Percentiles rank a stretch among this genome's conserved stretches.
phyloP scores from a whole-genome alignment of 2,113 vertebrate species.

The Drymodes brunneopygia region DNA sequence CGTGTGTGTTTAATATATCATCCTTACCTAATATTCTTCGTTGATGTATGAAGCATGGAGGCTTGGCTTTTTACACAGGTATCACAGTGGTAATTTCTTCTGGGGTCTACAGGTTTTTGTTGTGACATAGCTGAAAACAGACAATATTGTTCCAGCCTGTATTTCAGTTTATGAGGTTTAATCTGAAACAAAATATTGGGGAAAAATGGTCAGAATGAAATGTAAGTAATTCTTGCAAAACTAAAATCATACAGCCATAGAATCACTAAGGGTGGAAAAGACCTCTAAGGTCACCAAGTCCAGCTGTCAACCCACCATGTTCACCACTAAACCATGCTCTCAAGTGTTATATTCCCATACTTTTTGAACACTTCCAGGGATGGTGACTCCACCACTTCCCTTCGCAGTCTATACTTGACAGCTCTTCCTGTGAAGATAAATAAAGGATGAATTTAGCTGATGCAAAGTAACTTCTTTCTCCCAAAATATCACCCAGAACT shows the following conservation, averaged over 20 bases:
- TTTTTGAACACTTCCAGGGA: background rate
- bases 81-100: fast-evolving
- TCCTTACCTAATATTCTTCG: fast-evolving
- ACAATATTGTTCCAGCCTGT: background rate
- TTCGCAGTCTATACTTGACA: background rate
- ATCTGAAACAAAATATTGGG: background rate
- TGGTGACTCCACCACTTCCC: background rate
- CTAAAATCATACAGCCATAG: background rate
- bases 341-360: background rate
- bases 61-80: background rate
- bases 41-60: too few relatives aligned
- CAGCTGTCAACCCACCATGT: background rate
- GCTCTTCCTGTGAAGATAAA: background rate
- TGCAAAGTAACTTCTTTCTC: fast-evolving
- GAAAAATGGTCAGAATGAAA: background rate
- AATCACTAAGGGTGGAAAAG: background rate
- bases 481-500: background rate
- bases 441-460: background rate
- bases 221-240: background rate
- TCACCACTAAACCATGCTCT: background rate
- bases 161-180: background rate
- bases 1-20: fast-evolving
- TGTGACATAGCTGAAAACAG: background rate
- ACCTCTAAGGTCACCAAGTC: background rate
- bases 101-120: background rate